Evolutionary conservation across 2,113 vertebrate genomes (phyloP).

Genomic region (Erythrocercus mccallii): DNA sequence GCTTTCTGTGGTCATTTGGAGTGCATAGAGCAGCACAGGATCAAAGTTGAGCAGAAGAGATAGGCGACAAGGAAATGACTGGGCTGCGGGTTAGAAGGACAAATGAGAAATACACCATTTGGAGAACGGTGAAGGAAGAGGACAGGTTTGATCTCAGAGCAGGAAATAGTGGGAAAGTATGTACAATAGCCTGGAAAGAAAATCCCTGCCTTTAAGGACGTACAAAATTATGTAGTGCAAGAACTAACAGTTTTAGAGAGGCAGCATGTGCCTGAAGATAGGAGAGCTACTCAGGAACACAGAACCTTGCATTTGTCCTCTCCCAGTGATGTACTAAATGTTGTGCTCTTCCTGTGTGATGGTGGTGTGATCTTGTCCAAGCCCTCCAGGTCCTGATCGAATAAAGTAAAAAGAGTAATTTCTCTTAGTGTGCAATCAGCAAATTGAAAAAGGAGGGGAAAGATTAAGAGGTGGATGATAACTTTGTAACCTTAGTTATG

Average conservation of each 20-base stretch:
- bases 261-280: not conserved
- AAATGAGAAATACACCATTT: not conserved
- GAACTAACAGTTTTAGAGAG: not conserved
- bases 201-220: not conserved
- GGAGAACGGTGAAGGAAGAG: not conserved
- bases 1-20: not conserved
- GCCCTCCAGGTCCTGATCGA: not conserved
- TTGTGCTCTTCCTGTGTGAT: not conserved
- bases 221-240: not conserved
- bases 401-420: not conserved
- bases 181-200: not conserved
- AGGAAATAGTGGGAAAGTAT: not conserved
- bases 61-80: not conserved
- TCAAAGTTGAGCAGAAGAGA: not conserved
- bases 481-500: not conserved
- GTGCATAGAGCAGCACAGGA: not conserved
- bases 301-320: not conserved
- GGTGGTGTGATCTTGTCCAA: not conserved
- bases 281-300: not conserved
- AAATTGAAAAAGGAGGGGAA: not conserved
- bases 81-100: not conserved
- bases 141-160: not conserved
- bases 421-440: not conserved
- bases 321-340: not conserved
- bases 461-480: not conserved